Evolutionary conservation across 2,797 vertebrate genomes (phyloP), one percentile per base, ranked within the genome.

Genomic region (Ibycter americanus): DNA sequence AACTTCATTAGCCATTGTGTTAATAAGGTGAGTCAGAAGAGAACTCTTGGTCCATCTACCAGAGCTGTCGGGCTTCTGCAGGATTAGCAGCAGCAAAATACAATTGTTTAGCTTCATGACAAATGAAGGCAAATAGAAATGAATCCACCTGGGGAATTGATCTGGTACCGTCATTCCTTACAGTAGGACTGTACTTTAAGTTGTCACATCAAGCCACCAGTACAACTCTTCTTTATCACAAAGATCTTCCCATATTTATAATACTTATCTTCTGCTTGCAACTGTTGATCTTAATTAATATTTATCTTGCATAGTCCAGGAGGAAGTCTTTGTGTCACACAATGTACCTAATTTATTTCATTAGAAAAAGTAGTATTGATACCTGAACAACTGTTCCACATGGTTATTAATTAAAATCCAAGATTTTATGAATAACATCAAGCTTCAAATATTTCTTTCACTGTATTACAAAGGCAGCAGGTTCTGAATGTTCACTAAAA

Each of bases 321-420:
- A 90, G 71, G 56, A 94, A 92, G 54, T 26, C 21, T 90, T 93
- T 61, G 54, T 74, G 47, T 91, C 49, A 71, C 54, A 84, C 51
- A 85, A 82, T 44, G n/a, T 32, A 94, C 56, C 94, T 96, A 17
- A 86, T 46, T 59, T 76, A 77, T 86, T 90, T 78, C 32, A 65
- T 70, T 65, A 90, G 56, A 51, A 89, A 70, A 91, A 62, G 27
- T 15, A 67, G 23, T 51, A 54, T 85, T 85, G 62, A 87, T 92
- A 90, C 92, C 92, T 67, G 72, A 95, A 93, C 54, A 81, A 62
- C 55, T 86, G 79, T 86, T 96, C 88, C 74, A 90, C 59, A 85
- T 38, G 79, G 72, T 92, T 96, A 97, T 92, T 95, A 96, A 97
- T 97, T 95, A 97, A 95, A 97, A 98, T 91, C 51, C 93, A 91